Conservation (phyloP, 2,113 vertebrate genomes). For the Sapajus apella region DNA sequence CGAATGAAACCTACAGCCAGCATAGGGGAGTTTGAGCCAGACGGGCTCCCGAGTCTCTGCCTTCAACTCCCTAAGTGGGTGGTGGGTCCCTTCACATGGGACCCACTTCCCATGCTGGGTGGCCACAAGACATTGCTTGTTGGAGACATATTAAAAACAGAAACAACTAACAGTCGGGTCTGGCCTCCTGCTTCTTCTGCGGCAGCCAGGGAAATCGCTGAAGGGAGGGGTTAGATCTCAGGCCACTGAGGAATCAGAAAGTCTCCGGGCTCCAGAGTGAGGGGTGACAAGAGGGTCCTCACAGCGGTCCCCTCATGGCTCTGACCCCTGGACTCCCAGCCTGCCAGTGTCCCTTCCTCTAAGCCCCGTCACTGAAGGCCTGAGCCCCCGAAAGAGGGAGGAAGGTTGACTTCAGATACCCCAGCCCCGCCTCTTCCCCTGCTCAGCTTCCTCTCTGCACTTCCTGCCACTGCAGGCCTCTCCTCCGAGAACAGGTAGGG, state of each 20-base stretch:
- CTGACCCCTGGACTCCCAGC: neutral
- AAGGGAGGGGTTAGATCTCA: neutral
- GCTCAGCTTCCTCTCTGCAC: constrained; percentile 71
- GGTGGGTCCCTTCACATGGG: neutral
- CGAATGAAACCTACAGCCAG: neutral
- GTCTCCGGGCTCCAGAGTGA: neutral
- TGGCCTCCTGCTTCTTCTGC: constrained; percentile 20
- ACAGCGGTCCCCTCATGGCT: neutral
- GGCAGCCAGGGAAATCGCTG: neutral
- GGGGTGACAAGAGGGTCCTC: neutral
- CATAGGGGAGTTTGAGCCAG: neutral
- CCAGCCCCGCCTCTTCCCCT: constrained; percentile 73
- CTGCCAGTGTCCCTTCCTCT: neutral
- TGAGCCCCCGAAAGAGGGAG: neutral
- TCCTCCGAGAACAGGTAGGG: constrained; percentile 70
- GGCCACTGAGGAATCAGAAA: neutral
- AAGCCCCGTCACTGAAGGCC: neutral
- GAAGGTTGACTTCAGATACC: constrained; percentile 30
- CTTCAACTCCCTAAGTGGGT: constrained; percentile 14
- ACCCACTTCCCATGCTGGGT: neutral
- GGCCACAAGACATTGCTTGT: neutral
- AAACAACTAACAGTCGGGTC: neutral
- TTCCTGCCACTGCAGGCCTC: constrained; percentile 68
- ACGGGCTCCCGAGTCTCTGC: neutral
- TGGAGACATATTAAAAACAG: constrained; percentile 69